Conservation (phyloP, 2,888 invertebrate genomes). For the Bombyx huttoni region DNA sequence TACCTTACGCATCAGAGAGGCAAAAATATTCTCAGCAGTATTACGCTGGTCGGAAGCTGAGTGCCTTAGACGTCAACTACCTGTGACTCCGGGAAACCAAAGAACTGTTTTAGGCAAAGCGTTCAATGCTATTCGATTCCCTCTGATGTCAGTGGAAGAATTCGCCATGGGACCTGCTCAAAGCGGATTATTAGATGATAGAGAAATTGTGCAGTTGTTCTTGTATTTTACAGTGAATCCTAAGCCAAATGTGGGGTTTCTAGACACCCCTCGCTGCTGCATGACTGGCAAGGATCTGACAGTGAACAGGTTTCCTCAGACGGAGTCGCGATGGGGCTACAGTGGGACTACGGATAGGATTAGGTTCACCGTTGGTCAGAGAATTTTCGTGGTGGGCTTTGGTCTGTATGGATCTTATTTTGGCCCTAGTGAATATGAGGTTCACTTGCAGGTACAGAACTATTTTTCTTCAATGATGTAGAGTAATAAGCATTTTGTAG, state of each 20-base stretch:
- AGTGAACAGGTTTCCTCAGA: constrained; percentile 80
- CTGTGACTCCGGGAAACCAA: constrained; percentile 78
- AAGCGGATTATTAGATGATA: constrained; percentile 80
- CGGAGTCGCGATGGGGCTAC: constrained; percentile 87
- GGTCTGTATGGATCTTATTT: constrained; percentile 88
- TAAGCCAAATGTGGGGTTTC: constrained; percentile 80
- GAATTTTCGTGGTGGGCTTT: constrained; percentile 87
- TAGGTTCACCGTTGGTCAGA: constrained; percentile 83
- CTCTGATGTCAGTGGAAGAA: constrained; percentile 88
- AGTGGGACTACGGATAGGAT: constrained; percentile 87
- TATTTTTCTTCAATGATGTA: no score
- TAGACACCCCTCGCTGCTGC: constrained; percentile 80
- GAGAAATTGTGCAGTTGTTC: constrained; percentile 82
- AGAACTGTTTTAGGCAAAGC: constrained; percentile 78
- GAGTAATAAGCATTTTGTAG: no score
- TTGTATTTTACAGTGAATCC: constrained; percentile 82
- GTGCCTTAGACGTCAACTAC: constrained; percentile 77
- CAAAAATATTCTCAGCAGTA: constrained; percentile 82
- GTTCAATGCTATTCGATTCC: constrained; percentile 82
- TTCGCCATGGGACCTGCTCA: constrained; percentile 85
- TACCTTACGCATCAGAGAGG: constrained; percentile 83
- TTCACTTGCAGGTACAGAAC: constrained; percentile 70
- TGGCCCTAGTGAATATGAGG: constrained; percentile 83
- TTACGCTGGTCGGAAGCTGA: constrained; percentile 83
- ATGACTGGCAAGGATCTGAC: constrained; percentile 85